These are phyloP conservation scores for Phylloscopus whistleri DNA, from an alignment of 2,113 vertebrate species.

Conservation along the genomic window DNA sequence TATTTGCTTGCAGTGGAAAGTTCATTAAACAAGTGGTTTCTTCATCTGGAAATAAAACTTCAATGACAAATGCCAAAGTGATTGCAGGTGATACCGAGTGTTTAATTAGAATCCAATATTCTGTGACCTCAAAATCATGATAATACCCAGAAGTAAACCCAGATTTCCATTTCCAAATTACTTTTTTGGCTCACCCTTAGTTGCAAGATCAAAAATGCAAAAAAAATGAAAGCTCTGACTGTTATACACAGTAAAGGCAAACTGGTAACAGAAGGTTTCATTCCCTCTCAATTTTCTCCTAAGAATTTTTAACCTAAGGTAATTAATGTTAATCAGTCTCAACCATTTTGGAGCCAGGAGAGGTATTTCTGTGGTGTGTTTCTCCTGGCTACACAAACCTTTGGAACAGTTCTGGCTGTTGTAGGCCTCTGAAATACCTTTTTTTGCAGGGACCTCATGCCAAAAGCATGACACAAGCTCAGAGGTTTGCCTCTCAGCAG, in stretches of 20 bases:
- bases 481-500: conserved; percentile 8
- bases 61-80: not conserved
- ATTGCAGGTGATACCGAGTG: not conserved
- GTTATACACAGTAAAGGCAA: not conserved
- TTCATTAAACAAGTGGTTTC: not conserved
- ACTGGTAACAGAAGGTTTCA: not conserved
- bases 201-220: not conserved
- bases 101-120: not conserved
- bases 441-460: not conserved
- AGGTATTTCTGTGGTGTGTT: not conserved
- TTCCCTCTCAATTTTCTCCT: not conserved
- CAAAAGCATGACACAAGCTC: not conserved
- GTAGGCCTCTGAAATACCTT: not conserved
- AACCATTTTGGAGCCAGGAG: not conserved
- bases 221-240: not conserved
- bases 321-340: not conserved
- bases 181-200: not conserved
- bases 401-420: not conserved
- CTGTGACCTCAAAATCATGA: not conserved
- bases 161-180: not conserved
- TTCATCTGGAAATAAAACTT: not conserved
- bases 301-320: not conserved
- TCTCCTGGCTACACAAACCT: not conserved
- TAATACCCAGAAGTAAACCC: not conserved
- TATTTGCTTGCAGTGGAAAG: not conserved